A percentile compares a stretch with the other conserved stretches of the same genome.
Conservation (phyloP, 64 coral and sea anemone species). For the Montipora foliosa region DNA sequence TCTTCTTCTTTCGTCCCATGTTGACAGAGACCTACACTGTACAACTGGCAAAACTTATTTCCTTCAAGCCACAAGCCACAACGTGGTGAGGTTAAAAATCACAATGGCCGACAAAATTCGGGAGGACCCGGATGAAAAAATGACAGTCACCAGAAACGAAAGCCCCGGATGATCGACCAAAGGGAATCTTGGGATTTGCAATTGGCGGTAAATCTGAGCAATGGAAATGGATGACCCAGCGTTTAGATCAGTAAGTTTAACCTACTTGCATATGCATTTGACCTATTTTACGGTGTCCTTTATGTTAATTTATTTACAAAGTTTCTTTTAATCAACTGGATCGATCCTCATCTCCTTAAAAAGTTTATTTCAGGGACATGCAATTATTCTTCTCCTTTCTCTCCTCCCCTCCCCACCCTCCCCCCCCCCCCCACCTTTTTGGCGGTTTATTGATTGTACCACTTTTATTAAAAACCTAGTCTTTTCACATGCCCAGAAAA, state of each 20-base stretch:
- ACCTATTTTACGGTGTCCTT: too few species aligned
- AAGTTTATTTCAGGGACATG: too few species aligned
- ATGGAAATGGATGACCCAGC: conserved; percentile 7
- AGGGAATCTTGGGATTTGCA: neutral
- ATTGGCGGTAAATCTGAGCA: conserved; percentile 3
- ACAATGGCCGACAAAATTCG: conserved; percentile 15
- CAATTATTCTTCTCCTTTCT: too few species aligned
- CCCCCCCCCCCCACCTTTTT: too few species aligned
- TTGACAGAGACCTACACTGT: neutral
- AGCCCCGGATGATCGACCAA: neutral
- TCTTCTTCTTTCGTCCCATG: conserved; percentile 99
- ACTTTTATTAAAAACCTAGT: too few species aligned
- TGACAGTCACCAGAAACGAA: neutral
- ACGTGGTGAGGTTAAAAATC: neutral
- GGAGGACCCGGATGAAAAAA: conserved; percentile 7
- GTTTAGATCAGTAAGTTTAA: conserved; percentile 17
- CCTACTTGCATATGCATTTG: too few species aligned
- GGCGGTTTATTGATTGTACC: too few species aligned
- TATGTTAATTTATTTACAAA: too few species aligned
- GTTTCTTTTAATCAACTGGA: too few species aligned
- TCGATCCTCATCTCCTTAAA: too few species aligned
- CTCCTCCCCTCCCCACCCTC: rapidly evolving
- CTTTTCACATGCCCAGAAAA: too few species aligned
- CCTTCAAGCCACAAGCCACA: neutral
- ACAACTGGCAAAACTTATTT: neutral